These are phyloP conservation scores for Oscheius sp. DNA, from an alignment of 2,888 invertebrate species.

Conservation along the genomic window DNA sequence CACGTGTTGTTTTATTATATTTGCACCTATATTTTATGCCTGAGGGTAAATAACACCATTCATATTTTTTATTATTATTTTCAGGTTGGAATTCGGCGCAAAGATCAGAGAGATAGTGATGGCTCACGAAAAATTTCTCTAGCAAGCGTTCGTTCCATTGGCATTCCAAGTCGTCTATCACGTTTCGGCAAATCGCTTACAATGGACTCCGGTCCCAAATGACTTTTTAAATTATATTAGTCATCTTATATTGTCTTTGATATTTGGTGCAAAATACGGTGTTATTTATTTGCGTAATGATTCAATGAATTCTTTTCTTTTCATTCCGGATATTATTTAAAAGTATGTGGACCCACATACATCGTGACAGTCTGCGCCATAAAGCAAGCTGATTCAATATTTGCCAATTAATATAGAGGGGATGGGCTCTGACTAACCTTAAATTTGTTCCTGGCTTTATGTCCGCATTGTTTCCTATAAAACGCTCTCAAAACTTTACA, in stretches of 20 bases:
- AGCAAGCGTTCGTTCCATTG: constrained; percentile 65
- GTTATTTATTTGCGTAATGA: background rate
- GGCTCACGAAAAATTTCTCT: constrained; percentile 66
- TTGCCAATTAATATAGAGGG: constrained; percentile 11
- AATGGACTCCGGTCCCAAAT: constrained; percentile 49
- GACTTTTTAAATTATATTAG: background rate
- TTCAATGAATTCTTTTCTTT: constrained; percentile 19
- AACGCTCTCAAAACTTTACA: constrained; percentile 3
- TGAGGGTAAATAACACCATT: too few relatives aligned
- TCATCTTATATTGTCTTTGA: constrained; percentile 3
- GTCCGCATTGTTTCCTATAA: background rate
- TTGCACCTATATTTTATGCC: too few relatives aligned
- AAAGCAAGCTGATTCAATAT: constrained; percentile 23
- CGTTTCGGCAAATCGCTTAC: constrained; percentile 68
- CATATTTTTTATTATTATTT: too few relatives aligned
- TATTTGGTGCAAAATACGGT: constrained; percentile 16
- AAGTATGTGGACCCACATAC: background rate
- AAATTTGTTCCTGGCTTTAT: background rate
- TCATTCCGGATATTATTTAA: background rate
- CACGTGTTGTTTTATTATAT: too few relatives aligned
- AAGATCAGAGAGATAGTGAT: constrained; percentile 9
- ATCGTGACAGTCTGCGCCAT: constrained; percentile 23
- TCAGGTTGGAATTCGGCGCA: constrained; percentile 7
- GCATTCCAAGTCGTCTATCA: constrained; percentile 60
- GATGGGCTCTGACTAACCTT: background rate